Percentiles rank a stretch among this genome's conserved stretches.
Conservation (phyloP, 1,140 invertebrate genomes). For the Propsilocerus akamusi region DNA sequence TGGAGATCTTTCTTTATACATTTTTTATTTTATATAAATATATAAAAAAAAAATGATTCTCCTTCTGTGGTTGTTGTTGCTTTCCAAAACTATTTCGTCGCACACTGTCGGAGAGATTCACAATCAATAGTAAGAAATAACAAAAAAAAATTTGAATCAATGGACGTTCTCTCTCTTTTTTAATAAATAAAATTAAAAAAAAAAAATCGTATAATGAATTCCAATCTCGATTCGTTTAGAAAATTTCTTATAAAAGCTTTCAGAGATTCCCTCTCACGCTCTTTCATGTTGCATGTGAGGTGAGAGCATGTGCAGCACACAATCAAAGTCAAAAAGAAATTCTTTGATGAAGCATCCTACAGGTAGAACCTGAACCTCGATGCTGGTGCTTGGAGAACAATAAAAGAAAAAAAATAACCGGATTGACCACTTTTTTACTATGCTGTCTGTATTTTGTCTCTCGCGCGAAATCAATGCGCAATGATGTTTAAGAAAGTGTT, state of each 20-base stretch:
- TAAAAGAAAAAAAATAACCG: neutral
- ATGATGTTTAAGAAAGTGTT: slow-evolving; percentile 2
- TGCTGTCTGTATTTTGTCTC: neutral
- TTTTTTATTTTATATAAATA: neutral
- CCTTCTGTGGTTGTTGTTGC: too few relatives aligned
- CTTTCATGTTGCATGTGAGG: neutral
- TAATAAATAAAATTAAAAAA: neutral
- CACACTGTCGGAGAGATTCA: too few relatives aligned
- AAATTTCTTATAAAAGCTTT: neutral
- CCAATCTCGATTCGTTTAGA: neutral
- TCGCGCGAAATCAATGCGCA: neutral
- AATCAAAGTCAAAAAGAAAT: neutral
- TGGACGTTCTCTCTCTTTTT: neutral
- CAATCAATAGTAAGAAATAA: too few relatives aligned
- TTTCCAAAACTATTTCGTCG: too few relatives aligned
- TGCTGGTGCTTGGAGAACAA: neutral
- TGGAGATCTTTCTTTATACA: neutral
- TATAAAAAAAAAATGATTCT: neutral
- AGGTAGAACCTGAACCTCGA: neutral
- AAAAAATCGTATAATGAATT: neutral
- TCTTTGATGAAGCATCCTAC: neutral
- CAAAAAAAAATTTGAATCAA: too few relatives aligned
- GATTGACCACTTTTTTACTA: neutral
- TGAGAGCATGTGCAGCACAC: neutral
- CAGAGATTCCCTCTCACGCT: neutral